Conservation (phyloP, 2,113 vertebrate genomes). For the Vulpes vulpes region DNA sequence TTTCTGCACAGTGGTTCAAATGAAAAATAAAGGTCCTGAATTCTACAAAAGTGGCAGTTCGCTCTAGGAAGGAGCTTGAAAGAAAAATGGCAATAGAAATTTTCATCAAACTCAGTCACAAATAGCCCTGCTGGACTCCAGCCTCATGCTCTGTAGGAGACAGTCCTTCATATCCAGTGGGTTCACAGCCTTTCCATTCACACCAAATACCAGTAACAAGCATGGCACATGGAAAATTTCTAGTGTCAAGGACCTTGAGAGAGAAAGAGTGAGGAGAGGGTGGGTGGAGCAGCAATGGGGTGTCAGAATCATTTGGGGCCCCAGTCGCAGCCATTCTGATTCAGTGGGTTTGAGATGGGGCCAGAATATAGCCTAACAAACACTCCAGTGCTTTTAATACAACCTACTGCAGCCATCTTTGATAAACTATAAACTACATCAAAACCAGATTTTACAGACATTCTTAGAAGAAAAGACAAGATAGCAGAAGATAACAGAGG, state of each 20-base stretch:
- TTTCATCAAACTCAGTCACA: not conserved
- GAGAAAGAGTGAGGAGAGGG: not conserved
- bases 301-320: not conserved
- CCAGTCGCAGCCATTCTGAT: not conserved
- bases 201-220: slow-evolving; percentile 43
- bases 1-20: slow-evolving; percentile 67
- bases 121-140: not conserved
- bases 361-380: not conserved
- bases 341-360: not conserved
- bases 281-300: not conserved
- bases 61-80: slow-evolving; percentile 4
- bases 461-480: not conserved
- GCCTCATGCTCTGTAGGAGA: not conserved
- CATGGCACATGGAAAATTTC: not conserved
- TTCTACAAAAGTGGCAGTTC: not conserved
- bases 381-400: not conserved
- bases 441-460: not conserved
- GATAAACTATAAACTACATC: not conserved
- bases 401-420: not conserved
- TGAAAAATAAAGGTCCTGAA: not conserved
- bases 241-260: not conserved
- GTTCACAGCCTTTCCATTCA: slow-evolving; percentile 57
- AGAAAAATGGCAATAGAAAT: slow-evolving; percentile 52
- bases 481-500: not conserved
- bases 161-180: slow-evolving; percentile 43